Base-by-base conservation (phyloP, 1,140 invertebrate genomes). In the Pseudomyrmex sp. region DNA sequence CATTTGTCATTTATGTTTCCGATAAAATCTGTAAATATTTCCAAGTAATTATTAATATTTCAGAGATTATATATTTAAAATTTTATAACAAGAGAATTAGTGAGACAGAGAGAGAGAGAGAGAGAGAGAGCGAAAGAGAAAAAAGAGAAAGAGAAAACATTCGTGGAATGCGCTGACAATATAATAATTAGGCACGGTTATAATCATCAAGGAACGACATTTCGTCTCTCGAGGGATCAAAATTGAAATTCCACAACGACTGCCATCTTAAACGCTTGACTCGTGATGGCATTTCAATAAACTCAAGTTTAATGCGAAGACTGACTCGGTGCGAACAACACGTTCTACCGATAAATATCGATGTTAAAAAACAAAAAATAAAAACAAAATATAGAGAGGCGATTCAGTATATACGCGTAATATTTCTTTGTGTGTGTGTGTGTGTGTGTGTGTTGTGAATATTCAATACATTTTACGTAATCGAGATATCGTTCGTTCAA, bases 211-310 rank as follows among this genome's bases (percentile, higher is more conserved):
- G 73, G 69, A 63, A 82, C 61, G 75, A 82, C 56, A 65, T 35
- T 35, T 83, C 73, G 50, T 88, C 35, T 35, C 35, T 35, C 63
- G 61, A 50, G 18, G 63, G 73, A 80, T 89, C 82, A 77, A 91
- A 90, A 91, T 90, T 91, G 90, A 59, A 90, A 91, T 91, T 91
- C 90, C 86, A 59, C 68, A 18, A 54, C 70, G 52, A 66, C 46
- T 80, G 61, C 61, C 62, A 82, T 87, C 83, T 86, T 86, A 88
- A 82, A 82, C 63, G 72, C 83, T 84, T 56, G 72, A 76, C 87
- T 86, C 85, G 85, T 91, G 88, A 91, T 85, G 90, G 90, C 73
- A 91, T 91, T 91, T 90, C 89, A 87, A 91, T 90, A 91, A 88
- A 68, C 75, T 61, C 66, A 69, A 72, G 48, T 66, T 85, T 62